phyloP scores from a whole-genome alignment of 2,113 vertebrate species.

The Psilopsiagon aurifrons region DNA sequence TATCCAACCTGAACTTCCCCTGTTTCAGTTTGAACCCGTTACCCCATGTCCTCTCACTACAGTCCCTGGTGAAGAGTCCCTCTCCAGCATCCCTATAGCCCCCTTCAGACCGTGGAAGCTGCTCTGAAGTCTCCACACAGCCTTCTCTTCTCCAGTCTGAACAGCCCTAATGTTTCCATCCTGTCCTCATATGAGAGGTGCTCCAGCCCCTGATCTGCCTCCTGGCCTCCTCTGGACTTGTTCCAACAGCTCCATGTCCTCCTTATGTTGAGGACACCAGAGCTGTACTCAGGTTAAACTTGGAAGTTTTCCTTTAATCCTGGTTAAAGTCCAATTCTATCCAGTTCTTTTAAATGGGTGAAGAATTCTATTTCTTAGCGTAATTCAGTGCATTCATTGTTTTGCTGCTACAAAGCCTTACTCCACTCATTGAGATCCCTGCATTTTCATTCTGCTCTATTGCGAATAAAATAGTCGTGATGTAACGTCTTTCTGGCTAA shows the following conservation, averaged over 20 bases:
- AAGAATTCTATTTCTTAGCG: neutral
- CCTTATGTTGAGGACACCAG: neutral
- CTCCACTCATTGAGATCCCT: neutral
- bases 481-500: slow-evolving; percentile 63
- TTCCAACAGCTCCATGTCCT: neutral
- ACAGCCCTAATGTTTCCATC: too few relatives aligned
- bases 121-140: too few relatives aligned
- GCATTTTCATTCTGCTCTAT: neutral
- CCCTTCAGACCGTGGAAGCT: too few relatives aligned
- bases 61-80: too few relatives aligned
- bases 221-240: too few relatives aligned
- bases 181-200: too few relatives aligned
- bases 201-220: too few relatives aligned
- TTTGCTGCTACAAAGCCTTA: slow-evolving; percentile 11
- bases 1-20: too few relatives aligned
- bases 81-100: too few relatives aligned
- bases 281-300: neutral
- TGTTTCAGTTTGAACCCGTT: too few relatives aligned
- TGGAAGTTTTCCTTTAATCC: neutral
- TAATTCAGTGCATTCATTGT: neutral
- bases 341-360: neutral
- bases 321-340: neutral
- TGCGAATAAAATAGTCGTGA: slow-evolving; percentile 33
- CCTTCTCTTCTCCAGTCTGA: too few relatives aligned
- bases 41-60: too few relatives aligned